These are phyloP conservation scores for Ceryle rudis DNA, from an alignment of 2,797 vertebrate genomes.

Conservation along the genomic window DNA sequence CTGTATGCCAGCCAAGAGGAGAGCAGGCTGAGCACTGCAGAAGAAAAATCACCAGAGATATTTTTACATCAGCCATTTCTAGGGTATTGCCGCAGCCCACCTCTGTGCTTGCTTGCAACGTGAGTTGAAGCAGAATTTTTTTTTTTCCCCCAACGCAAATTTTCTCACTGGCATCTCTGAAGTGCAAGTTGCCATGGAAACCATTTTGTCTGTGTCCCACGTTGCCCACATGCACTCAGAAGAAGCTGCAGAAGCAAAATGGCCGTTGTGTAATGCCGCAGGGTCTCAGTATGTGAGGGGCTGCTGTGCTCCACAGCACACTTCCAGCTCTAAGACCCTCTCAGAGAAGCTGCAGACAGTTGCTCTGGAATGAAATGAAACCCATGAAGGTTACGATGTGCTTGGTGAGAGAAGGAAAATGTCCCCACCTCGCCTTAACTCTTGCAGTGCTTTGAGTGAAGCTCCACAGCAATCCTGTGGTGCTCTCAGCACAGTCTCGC, in stretches of 20 bases:
- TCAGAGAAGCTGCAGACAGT: background rate
- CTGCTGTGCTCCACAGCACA: background rate
- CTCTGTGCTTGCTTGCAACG: background rate
- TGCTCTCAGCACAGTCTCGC: background rate
- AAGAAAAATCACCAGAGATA: background rate
- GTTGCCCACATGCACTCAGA: conserved; percentile 40
- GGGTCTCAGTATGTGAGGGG: accelerated
- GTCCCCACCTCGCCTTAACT: background rate
- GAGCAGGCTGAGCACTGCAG: background rate
- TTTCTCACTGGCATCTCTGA: conserved; percentile 60
- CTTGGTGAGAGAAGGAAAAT: background rate
- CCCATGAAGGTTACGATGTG: accelerated
- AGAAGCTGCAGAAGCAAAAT: conserved; percentile 57
- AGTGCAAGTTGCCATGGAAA: conserved; percentile 71
- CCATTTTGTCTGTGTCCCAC: conserved; percentile 65
- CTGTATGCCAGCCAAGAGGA: background rate
- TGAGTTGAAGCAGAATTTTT: conserved; percentile 29
- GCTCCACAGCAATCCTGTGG: background rate
- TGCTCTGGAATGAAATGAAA: background rate
- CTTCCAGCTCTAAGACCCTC: background rate
- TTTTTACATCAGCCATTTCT: conserved; percentile 17
- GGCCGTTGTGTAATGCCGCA: conserved; percentile 19
- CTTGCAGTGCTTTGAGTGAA: background rate
- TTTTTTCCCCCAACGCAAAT: conserved; percentile 23
- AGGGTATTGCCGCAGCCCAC: conserved; percentile 12